phyloP scores from a whole-genome alignment of 2,797 vertebrate species.

The Mus minutoides region DNA sequence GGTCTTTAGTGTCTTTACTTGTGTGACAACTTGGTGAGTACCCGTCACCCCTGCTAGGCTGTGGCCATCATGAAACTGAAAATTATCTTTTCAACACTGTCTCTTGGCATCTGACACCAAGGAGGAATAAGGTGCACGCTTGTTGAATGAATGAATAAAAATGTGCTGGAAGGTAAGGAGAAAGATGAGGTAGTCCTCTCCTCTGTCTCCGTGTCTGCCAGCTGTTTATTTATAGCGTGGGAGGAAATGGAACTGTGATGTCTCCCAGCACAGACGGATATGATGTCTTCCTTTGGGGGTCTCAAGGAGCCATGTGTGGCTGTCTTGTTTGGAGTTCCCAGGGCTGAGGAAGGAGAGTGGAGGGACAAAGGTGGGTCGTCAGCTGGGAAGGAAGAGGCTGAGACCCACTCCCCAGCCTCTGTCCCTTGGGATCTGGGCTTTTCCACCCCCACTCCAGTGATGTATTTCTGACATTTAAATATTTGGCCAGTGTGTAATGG shows the following conservation, averaged over 20 bases:
- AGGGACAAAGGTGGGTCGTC: not conserved
- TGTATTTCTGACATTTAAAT: slow-evolving; percentile 87
- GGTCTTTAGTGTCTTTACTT: not conserved
- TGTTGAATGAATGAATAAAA: not conserved
- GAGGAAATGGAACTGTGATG: not conserved
- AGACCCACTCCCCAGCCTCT: too few relatives aligned
- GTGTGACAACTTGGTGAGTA: not conserved
- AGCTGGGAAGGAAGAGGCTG: not conserved
- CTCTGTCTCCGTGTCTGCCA: not conserved
- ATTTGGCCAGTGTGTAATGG: slow-evolving; percentile 86
- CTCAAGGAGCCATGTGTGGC: not conserved
- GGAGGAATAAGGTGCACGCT: not conserved
- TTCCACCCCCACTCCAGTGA: slow-evolving; percentile 84
- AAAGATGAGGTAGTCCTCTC: not conserved
- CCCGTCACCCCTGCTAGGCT: not conserved
- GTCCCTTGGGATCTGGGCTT: not conserved
- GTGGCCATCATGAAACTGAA: not conserved
- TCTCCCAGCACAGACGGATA: not conserved
- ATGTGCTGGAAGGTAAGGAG: not conserved
- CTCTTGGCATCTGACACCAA: not conserved
- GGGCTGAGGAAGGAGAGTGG: not conserved
- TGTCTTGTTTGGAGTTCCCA: not conserved
- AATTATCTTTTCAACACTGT: not conserved
- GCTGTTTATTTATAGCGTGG: not conserved
- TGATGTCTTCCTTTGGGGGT: not conserved